Percentiles rank a stretch among this genome's conserved stretches.
These are phyloP conservation scores for Pristis pectinata DNA, from an alignment of 2,797 vertebrate genomes.

Conservation along the genomic window DNA sequence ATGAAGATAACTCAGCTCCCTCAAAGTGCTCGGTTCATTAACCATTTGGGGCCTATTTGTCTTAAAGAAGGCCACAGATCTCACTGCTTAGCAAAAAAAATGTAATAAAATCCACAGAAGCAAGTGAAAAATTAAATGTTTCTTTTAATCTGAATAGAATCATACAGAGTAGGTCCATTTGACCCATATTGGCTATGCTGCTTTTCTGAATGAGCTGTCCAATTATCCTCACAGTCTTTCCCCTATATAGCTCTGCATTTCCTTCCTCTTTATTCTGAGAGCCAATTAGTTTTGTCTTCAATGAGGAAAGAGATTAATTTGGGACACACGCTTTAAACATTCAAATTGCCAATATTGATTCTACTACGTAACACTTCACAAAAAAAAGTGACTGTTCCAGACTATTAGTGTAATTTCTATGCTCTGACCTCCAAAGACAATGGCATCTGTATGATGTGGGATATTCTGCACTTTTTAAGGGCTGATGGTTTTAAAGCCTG, in stretches of 20 bases:
- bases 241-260: neutral
- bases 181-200: neutral
- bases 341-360: neutral
- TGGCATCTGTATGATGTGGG: neutral
- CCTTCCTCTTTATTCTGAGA: neutral
- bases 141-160: neutral
- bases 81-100: neutral
- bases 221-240: neutral
- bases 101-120: neutral
- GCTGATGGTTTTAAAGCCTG: constrained; percentile 8
- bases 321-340: neutral
- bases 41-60: neutral
- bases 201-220: neutral
- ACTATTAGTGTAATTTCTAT: neutral
- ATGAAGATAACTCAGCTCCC: neutral
- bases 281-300: neutral
- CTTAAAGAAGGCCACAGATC: neutral
- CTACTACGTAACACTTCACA: neutral
- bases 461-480: neutral
- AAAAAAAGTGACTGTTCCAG: neutral
- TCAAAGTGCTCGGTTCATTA: neutral
- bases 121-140: neutral
- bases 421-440: neutral
- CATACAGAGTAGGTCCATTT: neutral
- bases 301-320: neutral